Percentiles rank a stretch among this genome's conserved stretches.
These are phyloP conservation scores for Drosophila miranda DNA, from an alignment of 1,140 invertebrate species.

Conservation along the genomic window DNA sequence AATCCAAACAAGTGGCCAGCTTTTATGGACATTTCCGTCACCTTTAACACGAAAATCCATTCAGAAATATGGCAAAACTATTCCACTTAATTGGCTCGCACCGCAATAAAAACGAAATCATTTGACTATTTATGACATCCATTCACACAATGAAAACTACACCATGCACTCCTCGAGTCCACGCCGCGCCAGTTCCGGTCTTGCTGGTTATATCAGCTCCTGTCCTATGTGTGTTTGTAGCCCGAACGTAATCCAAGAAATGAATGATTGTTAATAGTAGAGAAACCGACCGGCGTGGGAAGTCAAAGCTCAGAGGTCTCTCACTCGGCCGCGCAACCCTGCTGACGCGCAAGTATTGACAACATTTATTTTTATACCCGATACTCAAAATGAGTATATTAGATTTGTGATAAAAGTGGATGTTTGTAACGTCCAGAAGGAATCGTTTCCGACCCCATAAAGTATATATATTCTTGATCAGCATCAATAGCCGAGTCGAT, in stretches of 20 bases:
- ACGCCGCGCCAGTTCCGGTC: constrained; percentile 28
- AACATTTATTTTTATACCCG: constrained; percentile 77
- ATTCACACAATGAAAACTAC: constrained; percentile 2
- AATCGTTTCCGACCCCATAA: no score
- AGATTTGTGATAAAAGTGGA: no score
- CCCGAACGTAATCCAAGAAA: constrained; percentile 66
- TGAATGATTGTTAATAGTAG: constrained; percentile 34
- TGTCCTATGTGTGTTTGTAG: constrained; percentile 30
- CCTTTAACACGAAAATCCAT: constrained; percentile 71
- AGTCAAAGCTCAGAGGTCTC: constrained; percentile 68
- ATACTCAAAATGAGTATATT: no score
- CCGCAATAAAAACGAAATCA: constrained; percentile 75
- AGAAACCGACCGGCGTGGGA: constrained; percentile 53
- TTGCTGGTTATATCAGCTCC: neutral
- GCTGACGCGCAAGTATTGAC: constrained; percentile 48
- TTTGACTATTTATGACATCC: constrained; percentile 46
- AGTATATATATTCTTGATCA: no score
- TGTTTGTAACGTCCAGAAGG: no score
- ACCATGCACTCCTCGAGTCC: constrained; percentile 34
- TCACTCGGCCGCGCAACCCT: constrained; percentile 44
- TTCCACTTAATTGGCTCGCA: constrained; percentile 81
- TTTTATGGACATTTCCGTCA: constrained; percentile 55
- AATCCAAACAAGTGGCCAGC: constrained; percentile 40
- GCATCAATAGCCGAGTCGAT: no score
- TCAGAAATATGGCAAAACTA: constrained; percentile 68